Percentiles rank a stretch among this genome's conserved stretches.
These are phyloP conservation scores for Creontiades dilutus DNA, from an alignment of 2,888 invertebrate species.

Conservation along the genomic window DNA sequence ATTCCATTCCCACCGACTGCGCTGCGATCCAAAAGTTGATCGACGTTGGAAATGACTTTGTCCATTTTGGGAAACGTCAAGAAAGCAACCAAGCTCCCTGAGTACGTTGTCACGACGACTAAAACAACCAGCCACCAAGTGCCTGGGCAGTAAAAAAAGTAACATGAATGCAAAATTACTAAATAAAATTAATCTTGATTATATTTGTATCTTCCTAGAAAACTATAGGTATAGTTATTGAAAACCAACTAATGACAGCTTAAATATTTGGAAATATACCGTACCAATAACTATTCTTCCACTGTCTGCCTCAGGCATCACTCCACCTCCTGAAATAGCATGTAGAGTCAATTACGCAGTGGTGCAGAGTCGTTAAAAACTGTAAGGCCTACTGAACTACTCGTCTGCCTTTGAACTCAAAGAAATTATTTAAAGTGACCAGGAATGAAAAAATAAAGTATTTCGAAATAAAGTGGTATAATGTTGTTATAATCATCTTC, in stretches of 20 bases:
- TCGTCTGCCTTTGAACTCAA: no score
- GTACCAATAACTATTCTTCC: constrained; percentile 88
- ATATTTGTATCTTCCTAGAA: no score
- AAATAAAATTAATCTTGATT: neutral
- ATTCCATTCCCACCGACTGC: constrained; percentile 77
- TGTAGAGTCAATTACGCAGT: no score
- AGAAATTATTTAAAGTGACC: no score
- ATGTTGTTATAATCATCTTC: no score
- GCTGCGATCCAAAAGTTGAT: constrained; percentile 80
- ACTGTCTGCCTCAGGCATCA: constrained; percentile 91
- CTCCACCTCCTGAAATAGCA: constrained; percentile 87
- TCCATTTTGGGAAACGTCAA: constrained; percentile 93
- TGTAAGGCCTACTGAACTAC: no score
- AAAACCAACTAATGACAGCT: no score
- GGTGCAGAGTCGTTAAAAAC: no score
- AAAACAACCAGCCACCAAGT: constrained; percentile 96
- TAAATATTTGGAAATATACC: no score
- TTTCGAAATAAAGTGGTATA: no score
- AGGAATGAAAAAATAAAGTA: no score
- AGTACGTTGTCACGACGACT: constrained; percentile 93
- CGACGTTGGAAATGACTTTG: constrained; percentile 84
- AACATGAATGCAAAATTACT: neutral
- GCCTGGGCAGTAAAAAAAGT: constrained; percentile 77
- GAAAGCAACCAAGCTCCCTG: constrained; percentile 94
- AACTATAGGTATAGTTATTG: no score